Evolutionary conservation across 2,113 vertebrate genomes (phyloP), one percentile per base, ranked within the genome.

Genomic region (Octodon degus): DNA sequence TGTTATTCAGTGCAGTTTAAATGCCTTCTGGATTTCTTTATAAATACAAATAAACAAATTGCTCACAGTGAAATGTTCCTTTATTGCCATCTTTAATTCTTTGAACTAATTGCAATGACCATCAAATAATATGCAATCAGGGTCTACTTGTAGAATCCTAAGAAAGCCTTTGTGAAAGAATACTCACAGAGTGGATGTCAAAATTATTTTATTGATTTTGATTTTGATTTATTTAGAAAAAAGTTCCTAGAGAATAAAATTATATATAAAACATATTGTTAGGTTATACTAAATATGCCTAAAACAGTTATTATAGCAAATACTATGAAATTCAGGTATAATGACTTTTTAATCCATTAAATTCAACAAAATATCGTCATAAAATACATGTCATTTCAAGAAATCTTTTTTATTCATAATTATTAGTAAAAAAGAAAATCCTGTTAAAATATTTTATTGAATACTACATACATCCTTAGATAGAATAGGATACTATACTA

Each of bases 41-140:
- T 50, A 80, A 94, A 94, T 27, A 93, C 25, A 93, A 70, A 94
- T 68, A 93, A 85, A 62, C 22, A 88, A 34, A 95, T n/a, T 14
- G 7, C 94, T 47, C 40, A 50, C 1, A 83, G 22, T n/a, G 53
- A 65, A 91, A 58, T 93, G 63, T 24, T 90, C 17, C 40, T 67
- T 77, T 32, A 70, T 24, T 68, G 40, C 20, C 79, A 30, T 63
- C 32, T 20, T 84, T 22, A 53, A 72, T 55, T 80, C n/a, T 94
- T 55, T 16, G 55, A 77, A 91, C 19, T 95, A 63, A 87, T 37
- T 68, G 47, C 16, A 50, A 5, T 85, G 27, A 93, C 24, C 40
- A 77, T 89, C 90, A 86, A 83, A 67, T 89, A 91, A 91, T 94
- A 47, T 86, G 63, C 62, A 67, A 24, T 19, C 30, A 55, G 40